Evolutionary conservation across 2,113 vertebrate species (phyloP).

Genomic region (Brienomyrus brachyistius): DNA sequence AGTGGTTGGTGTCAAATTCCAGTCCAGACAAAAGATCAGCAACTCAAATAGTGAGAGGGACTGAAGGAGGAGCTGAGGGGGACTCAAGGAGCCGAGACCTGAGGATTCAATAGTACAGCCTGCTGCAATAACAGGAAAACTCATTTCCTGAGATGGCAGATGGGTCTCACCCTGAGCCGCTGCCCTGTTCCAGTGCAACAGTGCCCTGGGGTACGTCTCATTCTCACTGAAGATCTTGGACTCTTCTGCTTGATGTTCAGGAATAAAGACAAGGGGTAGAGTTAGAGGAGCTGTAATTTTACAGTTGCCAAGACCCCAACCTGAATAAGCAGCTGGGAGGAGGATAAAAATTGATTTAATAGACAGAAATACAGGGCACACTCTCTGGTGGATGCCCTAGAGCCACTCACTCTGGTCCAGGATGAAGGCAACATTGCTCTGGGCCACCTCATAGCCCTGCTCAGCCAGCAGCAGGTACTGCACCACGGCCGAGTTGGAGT

Average conservation of each 20-base stretch:
- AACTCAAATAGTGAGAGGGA: neutral
- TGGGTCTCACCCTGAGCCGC: slow-evolving; percentile 79
- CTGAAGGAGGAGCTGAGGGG: neutral
- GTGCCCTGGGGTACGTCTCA: slow-evolving; percentile 88
- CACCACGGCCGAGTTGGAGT: slow-evolving; percentile 78
- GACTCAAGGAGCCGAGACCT: neutral
- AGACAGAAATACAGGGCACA: slow-evolving; percentile 13
- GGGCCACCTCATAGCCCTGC: slow-evolving; percentile 95
- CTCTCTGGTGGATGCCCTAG: neutral
- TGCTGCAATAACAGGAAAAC: neutral
- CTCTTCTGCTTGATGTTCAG: slow-evolving; percentile 65
- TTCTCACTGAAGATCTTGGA: slow-evolving; percentile 84
- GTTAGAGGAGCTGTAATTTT: neutral
- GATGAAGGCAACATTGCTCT: slow-evolving; percentile 97
- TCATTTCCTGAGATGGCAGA: neutral
- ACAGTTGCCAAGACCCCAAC: neutral
- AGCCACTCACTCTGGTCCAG: slow-evolving; percentile 86
- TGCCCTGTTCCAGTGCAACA: slow-evolving; percentile 95
- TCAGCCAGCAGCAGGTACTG: slow-evolving; percentile 93
- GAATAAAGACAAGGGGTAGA: neutral
- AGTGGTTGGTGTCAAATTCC: neutral
- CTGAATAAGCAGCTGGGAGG: neutral
- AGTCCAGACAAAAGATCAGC: neutral
- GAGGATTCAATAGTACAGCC: neutral
- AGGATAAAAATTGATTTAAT: neutral